Evolutionary conservation across 2,113 vertebrate species (phyloP).

Genomic region (Echinops telfairi): DNA sequence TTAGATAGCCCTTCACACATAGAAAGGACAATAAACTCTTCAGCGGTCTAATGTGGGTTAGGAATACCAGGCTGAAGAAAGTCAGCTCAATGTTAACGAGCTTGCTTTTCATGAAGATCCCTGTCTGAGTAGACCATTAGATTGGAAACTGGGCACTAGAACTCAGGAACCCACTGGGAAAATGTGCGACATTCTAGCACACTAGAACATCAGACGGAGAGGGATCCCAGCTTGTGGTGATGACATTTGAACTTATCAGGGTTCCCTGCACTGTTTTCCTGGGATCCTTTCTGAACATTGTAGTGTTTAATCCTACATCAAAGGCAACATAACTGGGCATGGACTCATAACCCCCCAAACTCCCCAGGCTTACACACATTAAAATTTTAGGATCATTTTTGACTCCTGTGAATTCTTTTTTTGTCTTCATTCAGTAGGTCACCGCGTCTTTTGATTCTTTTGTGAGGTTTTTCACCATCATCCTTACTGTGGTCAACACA

Average conservation of each 20-base stretch:
- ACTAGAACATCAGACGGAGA: neutral
- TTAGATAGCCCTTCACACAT: neutral
- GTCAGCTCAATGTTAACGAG: neutral
- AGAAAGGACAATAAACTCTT: neutral
- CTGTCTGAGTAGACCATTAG: neutral
- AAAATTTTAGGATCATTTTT: neutral
- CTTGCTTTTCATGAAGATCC: conserved; percentile 10
- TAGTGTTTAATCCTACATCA: neutral
- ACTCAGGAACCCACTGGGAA: neutral
- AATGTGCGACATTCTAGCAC: neutral
- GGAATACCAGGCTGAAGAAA: neutral
- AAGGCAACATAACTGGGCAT: neutral
- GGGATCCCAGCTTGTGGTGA: neutral
- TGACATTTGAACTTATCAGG: neutral
- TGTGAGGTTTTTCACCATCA: neutral
- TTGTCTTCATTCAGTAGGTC: neutral
- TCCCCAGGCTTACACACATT: neutral
- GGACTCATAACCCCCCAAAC: neutral
- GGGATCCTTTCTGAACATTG: neutral
- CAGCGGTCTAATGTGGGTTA: neutral
- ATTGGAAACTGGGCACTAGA: neutral
- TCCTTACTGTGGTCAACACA: neutral
- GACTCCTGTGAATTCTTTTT: neutral
- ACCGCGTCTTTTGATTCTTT: neutral
- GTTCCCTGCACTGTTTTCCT: neutral